A percentile compares a stretch with the other conserved stretches of the same genome.
These are phyloP conservation scores for Struthio camelus DNA, from an alignment of 2,113 vertebrate genomes.

Conservation along the genomic window DNA sequence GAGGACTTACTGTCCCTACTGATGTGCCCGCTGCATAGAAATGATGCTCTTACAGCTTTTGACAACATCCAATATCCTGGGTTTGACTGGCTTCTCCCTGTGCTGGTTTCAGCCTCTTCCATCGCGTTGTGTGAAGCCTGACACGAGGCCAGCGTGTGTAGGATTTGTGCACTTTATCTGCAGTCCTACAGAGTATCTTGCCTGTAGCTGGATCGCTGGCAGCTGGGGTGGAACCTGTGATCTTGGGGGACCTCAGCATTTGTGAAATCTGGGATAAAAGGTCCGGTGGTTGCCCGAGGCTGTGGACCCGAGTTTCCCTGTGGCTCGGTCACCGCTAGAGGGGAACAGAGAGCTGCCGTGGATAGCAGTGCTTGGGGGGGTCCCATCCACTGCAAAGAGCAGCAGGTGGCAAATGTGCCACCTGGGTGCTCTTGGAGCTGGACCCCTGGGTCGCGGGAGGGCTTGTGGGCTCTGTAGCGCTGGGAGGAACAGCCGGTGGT, in stretches of 20 bases:
- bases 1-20: neutral
- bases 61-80: neutral
- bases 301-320: neutral
- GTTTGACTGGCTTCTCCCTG: neutral
- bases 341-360: neutral
- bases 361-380: neutral
- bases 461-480: neutral
- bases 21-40: neutral
- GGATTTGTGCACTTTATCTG: neutral
- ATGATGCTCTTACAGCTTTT: neutral
- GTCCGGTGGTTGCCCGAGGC: neutral
- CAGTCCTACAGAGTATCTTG: neutral
- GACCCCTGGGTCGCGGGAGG: neutral
- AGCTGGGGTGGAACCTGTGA: no score
- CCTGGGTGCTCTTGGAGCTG: neutral
- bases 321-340: neutral
- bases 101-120: neutral
- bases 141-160: neutral
- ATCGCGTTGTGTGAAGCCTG: neutral
- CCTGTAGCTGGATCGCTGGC: neutral
- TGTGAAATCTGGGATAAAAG: neutral
- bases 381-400: neutral
- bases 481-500: neutral
- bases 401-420: neutral
- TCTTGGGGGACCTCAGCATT: neutral